Percentiles rank a stretch among this genome's conserved stretches.
These are phyloP conservation scores for Chiridota heheva DNA, from an alignment of 35 echinoderm and acorn worm genomes.

Conservation along the genomic window DNA sequence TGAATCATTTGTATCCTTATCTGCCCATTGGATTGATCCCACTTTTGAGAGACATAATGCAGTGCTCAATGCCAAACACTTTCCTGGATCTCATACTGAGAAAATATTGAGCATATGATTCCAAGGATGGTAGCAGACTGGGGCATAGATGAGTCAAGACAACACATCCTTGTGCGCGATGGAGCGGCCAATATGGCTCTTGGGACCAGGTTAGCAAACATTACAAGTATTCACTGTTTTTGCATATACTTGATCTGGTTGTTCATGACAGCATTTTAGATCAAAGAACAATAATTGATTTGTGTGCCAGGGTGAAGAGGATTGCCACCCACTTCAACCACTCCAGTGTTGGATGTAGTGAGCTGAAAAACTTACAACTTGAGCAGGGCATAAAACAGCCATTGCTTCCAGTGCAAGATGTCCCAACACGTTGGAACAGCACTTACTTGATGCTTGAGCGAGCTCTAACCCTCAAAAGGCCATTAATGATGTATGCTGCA, in stretches of 20 bases:
- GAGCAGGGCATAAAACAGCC: constrained; percentile 7
- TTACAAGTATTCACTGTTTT: constrained; percentile 3
- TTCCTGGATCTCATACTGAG: too few relatives aligned
- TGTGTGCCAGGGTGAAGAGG: not conserved
- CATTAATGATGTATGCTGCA: constrained; percentile 1
- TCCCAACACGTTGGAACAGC: constrained; percentile 16
- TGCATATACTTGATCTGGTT: constrained; percentile 5
- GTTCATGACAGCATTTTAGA: not conserved
- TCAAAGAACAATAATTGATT: constrained; percentile 14
- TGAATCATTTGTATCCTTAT: too few relatives aligned
- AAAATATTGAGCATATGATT: constrained; percentile 29
- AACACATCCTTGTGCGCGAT: constrained; percentile 7
- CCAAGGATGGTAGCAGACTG: not conserved
- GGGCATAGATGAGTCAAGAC: not conserved
- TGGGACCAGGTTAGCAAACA: not conserved
- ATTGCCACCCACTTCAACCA: constrained; percentile 32
- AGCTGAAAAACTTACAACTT: constrained; percentile 8
- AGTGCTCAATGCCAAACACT: too few relatives aligned
- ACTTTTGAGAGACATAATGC: too few relatives aligned
- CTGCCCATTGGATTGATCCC: too few relatives aligned
- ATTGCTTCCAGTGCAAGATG: constrained; percentile 4
- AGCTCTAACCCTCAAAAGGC: not conserved
- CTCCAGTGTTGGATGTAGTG: not conserved
- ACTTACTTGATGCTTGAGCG: constrained; percentile 21
- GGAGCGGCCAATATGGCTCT: constrained; percentile 18